These are phyloP conservation scores for Argyra leucocephala DNA, from an alignment of 2,888 invertebrate genomes.

Conservation along the genomic window DNA sequence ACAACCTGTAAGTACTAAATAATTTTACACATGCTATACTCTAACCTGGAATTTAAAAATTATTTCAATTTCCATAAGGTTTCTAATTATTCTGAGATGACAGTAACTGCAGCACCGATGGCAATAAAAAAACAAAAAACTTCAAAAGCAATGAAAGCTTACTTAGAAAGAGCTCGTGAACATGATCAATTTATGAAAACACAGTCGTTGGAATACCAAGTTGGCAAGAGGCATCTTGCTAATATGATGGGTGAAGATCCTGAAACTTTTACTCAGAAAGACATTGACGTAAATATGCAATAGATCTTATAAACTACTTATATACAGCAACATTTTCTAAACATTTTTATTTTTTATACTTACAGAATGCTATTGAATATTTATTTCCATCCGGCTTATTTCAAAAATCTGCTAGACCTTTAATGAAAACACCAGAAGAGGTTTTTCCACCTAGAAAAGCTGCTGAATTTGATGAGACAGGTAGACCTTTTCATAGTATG, in stretches of 20 bases:
- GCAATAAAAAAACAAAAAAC: conserved; percentile 50
- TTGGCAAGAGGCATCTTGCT: conserved; percentile 90
- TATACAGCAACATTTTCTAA: background rate
- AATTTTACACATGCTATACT: background rate
- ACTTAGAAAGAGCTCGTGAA: conserved; percentile 69
- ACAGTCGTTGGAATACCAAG: conserved; percentile 69
- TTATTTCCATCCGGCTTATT: conserved; percentile 92
- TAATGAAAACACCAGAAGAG: conserved; percentile 82
- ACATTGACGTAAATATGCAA: conserved; percentile 62
- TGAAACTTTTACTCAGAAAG: conserved; percentile 75
- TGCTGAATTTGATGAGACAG: conserved; percentile 82
- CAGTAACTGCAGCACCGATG: conserved; percentile 34
- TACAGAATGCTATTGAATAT: conserved; percentile 78
- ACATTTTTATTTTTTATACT: conserved; percentile 24
- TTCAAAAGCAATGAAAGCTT: conserved; percentile 83
- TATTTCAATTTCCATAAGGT: background rate
- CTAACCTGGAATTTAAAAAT: background rate
- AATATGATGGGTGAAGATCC: conserved; percentile 98
- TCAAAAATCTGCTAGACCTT: conserved; percentile 73
- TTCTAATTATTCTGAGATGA: conserved; percentile 27
- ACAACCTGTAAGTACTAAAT: background rate
- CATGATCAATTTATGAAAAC: conserved; percentile 76
- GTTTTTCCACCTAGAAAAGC: conserved; percentile 75
- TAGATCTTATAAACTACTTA: background rate
- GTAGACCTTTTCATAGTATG: conserved; percentile 80